Percentiles rank a stretch among this genome's conserved stretches.
Evolutionary conservation across 2,888 invertebrate genomes (phyloP).

Genomic region (Eupithecia inturbata): DNA sequence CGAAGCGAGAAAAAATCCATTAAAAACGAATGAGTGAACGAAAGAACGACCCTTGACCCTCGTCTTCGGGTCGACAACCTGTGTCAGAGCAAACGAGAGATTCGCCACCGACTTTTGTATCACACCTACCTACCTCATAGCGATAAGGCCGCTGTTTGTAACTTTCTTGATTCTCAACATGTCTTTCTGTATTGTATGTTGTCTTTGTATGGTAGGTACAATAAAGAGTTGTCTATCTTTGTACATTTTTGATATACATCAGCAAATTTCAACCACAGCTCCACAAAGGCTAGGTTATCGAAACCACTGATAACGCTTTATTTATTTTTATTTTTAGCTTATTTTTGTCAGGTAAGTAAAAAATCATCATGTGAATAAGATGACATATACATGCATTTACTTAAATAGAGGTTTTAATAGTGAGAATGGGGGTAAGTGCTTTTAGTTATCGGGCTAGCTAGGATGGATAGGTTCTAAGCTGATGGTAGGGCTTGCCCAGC

Average conservation of each 20-base stretch:
- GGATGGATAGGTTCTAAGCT: background rate
- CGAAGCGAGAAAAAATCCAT: conserved; percentile 46
- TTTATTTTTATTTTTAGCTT: background rate
- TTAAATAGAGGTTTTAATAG: background rate
- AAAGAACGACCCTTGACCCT: conserved; percentile 58
- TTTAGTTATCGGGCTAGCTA: background rate
- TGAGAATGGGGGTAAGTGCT: background rate
- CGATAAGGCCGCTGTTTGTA: background rate
- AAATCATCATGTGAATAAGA: background rate
- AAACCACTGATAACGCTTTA: background rate
- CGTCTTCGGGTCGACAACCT: conserved; percentile 53
- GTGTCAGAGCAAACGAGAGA: conserved; percentile 7
- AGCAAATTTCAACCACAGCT: background rate
- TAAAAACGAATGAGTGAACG: conserved; percentile 42
- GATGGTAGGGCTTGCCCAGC: background rate
- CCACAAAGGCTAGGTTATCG: background rate
- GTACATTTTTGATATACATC: background rate
- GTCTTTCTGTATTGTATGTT: background rate
- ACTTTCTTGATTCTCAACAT: background rate
- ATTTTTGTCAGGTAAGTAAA: background rate
- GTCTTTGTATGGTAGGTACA: background rate
- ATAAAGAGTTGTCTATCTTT: background rate
- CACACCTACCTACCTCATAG: background rate
- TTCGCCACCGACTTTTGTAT: background rate
- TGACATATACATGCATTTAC: background rate